phyloP scores from a whole-genome alignment of 2,113 vertebrate species.

The Rhinoderma darwinii region DNA sequence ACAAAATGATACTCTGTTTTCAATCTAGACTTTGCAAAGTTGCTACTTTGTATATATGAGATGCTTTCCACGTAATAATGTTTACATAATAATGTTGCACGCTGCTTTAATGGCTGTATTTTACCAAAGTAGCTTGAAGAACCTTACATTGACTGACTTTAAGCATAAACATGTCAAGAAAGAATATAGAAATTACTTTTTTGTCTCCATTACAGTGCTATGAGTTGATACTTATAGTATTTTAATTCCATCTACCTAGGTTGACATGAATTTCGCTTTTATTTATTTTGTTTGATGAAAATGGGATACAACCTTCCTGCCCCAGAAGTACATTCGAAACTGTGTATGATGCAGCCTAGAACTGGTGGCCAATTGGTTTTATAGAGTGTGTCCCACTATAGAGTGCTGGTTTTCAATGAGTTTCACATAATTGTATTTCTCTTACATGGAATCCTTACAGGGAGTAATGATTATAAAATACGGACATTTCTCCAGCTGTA shows the following conservation, averaged over 20 bases:
- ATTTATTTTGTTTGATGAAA: constrained; percentile 2
- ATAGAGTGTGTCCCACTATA: background rate
- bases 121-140: too few species aligned
- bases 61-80: too few species aligned
- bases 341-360: background rate
- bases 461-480: too few species aligned
- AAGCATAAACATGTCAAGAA: too few species aligned
- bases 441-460: background rate
- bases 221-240: background rate
- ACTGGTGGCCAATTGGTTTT: background rate
- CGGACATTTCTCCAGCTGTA: too few species aligned
- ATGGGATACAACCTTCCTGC: background rate
- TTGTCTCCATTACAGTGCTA: background rate
- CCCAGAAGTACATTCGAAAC: background rate
- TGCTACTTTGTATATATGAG: too few species aligned
- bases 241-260: background rate
- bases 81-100: too few species aligned
- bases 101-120: too few species aligned
- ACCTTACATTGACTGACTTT: too few species aligned
- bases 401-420: background rate
- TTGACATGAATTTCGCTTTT: constrained; percentile 2
- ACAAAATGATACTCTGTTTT: too few species aligned
- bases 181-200: background rate
- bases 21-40: too few species aligned
- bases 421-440: background rate